Conservation (phyloP, 2,113 vertebrate species). For the Prionailurus bengalensis region DNA sequence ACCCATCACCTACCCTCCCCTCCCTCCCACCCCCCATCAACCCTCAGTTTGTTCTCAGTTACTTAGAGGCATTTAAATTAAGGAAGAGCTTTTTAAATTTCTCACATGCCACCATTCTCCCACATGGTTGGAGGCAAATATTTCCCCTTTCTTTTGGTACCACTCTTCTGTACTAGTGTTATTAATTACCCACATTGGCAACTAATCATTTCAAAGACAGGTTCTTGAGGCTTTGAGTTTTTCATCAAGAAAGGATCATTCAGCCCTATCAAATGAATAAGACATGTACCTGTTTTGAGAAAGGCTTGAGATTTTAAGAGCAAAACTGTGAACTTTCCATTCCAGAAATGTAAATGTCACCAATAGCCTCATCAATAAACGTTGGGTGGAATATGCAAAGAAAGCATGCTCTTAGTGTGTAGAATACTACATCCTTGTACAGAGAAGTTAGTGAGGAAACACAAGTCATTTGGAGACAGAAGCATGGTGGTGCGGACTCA, state of each 20-base stretch:
- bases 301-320: conserved; percentile 53
- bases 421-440: neutral
- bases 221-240: conserved; percentile 33
- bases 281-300: neutral
- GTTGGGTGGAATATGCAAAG: neutral
- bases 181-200: neutral
- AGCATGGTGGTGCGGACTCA: neutral
- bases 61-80: conserved; percentile 32
- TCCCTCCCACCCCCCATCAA: too few species aligned
- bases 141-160: neutral
- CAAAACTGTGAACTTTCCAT: conserved; percentile 36
- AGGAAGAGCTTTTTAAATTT: neutral
- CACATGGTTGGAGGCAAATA: neutral
- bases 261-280: conserved; percentile 36
- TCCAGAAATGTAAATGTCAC: conserved; percentile 16
- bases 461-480: neutral
- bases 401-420: neutral
- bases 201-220: conserved; percentile 35
- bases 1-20: too few species aligned
- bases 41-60: too few species aligned
- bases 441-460: neutral
- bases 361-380: neutral
- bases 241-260: conserved; percentile 26
- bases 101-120: neutral
- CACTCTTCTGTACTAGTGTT: neutral